These are phyloP conservation scores for Epinephelus moara DNA, from an alignment of 2,113 vertebrate species.

Conservation along the genomic window DNA sequence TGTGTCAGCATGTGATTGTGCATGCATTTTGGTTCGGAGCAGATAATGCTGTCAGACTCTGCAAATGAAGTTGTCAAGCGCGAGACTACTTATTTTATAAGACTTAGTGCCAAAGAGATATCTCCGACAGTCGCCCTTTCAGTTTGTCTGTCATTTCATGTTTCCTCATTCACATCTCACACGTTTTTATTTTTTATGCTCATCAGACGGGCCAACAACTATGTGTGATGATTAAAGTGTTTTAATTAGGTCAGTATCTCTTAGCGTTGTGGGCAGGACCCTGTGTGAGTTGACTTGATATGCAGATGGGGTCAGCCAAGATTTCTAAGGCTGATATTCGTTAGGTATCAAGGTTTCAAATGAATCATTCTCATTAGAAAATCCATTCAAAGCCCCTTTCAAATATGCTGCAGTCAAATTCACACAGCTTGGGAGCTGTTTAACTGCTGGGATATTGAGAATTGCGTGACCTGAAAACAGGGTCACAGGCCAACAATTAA, in stretches of 20 bases:
- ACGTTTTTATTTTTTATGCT: background rate
- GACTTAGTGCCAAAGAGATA: slow-evolving; percentile 30
- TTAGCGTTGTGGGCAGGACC: background rate
- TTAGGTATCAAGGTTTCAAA: background rate
- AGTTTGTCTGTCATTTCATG: slow-evolving; percentile 36
- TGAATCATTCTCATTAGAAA: background rate
- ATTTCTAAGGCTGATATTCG: background rate
- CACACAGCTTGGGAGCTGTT: background rate
- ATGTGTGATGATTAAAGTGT: background rate
- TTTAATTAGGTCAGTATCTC: background rate
- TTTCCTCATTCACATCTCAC: slow-evolving; percentile 14
- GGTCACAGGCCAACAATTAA: slow-evolving; percentile 27
- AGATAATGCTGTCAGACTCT: slow-evolving; percentile 54
- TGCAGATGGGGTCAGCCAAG: background rate
- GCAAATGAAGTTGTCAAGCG: slow-evolving; percentile 59
- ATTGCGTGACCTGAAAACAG: slow-evolving; percentile 13
- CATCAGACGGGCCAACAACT: background rate
- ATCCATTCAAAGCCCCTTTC: background rate
- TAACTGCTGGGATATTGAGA: slow-evolving; percentile 2
- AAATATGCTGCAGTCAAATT: slow-evolving; percentile 1
- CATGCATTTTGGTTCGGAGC: slow-evolving; percentile 30
- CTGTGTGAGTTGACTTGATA: background rate
- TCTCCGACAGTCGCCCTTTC: slow-evolving; percentile 29
- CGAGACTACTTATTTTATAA: slow-evolving; percentile 39
- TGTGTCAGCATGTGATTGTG: slow-evolving; percentile 43